These are phyloP conservation scores for Trachelus tabidus DNA, from an alignment of 2,888 invertebrate genomes.

Conservation along the genomic window DNA sequence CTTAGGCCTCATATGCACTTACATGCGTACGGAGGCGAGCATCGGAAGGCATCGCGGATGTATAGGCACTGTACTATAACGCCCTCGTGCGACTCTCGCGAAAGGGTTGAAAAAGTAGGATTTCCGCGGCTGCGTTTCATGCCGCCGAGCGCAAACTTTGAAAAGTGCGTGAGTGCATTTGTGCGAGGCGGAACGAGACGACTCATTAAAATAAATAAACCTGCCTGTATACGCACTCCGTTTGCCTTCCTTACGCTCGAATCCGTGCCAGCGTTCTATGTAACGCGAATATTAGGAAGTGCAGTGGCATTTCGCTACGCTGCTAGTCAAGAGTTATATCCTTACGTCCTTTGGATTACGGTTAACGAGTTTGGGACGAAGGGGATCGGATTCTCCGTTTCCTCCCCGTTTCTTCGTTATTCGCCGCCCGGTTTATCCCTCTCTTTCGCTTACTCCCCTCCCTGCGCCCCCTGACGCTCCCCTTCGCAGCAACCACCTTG, in stretches of 20 bases:
- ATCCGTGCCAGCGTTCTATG: constrained; percentile 17
- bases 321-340: not conserved
- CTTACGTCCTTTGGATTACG: not conserved
- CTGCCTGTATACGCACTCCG: constrained; percentile 32
- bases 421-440: too few species aligned
- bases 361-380: not conserved
- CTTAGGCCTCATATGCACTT: constrained; percentile 37
- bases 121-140: constrained; percentile 36
- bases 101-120: constrained; percentile 46
- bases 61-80: not conserved
- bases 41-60: constrained; percentile 23
- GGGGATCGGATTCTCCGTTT: not conserved
- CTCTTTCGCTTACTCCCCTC: too few species aligned
- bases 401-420: too few species aligned
- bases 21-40: constrained; percentile 52
- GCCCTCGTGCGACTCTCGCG: constrained; percentile 41
- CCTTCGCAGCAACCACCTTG: not conserved
- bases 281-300: constrained; percentile 28
- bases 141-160: constrained; percentile 33
- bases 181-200: constrained; percentile 34
- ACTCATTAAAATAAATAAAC: constrained; percentile 60
- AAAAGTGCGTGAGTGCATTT: constrained; percentile 43
- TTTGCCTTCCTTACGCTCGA: constrained; percentile 26
- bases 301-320: not conserved
- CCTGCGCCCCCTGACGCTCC: too few species aligned